Conservation (phyloP, 2,888 invertebrate genomes). For the Cloeon dipterum region DNA sequence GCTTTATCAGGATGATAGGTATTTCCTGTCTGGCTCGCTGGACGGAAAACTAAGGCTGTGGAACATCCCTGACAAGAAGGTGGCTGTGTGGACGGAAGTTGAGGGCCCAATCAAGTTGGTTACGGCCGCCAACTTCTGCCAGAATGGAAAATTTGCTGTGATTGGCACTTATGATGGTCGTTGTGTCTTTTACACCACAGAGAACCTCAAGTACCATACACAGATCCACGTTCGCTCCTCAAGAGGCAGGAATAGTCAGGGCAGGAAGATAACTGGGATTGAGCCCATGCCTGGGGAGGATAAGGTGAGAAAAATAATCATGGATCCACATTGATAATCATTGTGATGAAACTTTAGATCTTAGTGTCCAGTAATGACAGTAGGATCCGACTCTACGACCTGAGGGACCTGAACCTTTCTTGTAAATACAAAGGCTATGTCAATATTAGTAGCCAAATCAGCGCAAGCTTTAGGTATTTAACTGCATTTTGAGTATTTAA, state of each 20-base stretch:
- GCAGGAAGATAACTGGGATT: slow-evolving; percentile 89
- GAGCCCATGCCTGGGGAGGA: slow-evolving; percentile 92
- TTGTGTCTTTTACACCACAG: slow-evolving; percentile 94
- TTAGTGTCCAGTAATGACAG: slow-evolving; percentile 96
- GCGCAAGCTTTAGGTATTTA: slow-evolving; percentile 56
- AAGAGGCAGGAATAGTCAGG: slow-evolving; percentile 84
- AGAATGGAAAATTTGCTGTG: slow-evolving; percentile 93
- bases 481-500: neutral
- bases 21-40: slow-evolving; percentile 90
- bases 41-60: slow-evolving; percentile 96
- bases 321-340: too few species aligned
- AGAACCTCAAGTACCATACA: slow-evolving; percentile 94
- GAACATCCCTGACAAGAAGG: slow-evolving; percentile 99
- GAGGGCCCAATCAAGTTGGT: slow-evolving; percentile 86
- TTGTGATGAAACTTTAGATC: too few species aligned
- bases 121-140: slow-evolving; percentile 89
- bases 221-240: slow-evolving; percentile 91
- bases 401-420: slow-evolving; percentile 78
- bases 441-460: slow-evolving; percentile 90
- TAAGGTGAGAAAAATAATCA: slow-evolving; percentile 26
- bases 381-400: slow-evolving; percentile 82
- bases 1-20: slow-evolving; percentile 29
- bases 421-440: slow-evolving; percentile 90
- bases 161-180: slow-evolving; percentile 97
- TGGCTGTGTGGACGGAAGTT: slow-evolving; percentile 93